These are phyloP conservation scores for Brachionus rotundiformis DNA, from an alignment of 1,140 invertebrate genomes.

Conservation along the genomic window DNA sequence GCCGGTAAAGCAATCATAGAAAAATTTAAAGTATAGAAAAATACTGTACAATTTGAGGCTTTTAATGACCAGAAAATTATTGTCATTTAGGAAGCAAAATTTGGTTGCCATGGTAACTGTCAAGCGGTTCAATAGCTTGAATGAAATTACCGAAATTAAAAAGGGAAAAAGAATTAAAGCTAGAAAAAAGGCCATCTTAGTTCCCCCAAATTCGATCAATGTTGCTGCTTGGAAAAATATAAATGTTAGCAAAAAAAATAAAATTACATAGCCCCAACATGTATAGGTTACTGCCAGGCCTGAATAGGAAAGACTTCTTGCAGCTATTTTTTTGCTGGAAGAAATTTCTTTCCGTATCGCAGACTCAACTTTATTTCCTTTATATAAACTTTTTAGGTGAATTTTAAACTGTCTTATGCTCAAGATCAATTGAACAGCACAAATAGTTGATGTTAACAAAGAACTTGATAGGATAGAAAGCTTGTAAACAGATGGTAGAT, in stretches of 20 bases:
- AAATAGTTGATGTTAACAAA: background rate
- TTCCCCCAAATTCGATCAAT: conserved; percentile 25
- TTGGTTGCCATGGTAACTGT: background rate
- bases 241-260: conserved; percentile 40
- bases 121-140: conserved; percentile 5
- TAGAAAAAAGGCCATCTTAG: background rate
- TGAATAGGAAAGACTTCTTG: conserved; percentile 18
- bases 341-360: background rate
- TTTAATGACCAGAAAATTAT: background rate
- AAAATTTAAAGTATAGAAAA: conserved; percentile 52
- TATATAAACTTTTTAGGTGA: conserved; percentile 7
- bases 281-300: conserved; percentile 33
- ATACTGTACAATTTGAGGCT: conserved; percentile 7
- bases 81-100: conserved; percentile 19
- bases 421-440: conserved; percentile 14
- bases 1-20: conserved; percentile 51
- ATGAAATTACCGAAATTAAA: conserved; percentile 8
- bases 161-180: conserved; percentile 24
- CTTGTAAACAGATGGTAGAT: conserved; percentile 30
- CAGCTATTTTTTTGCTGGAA: background rate
- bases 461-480: background rate
- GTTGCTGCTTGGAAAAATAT: conserved; percentile 26
- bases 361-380: conserved; percentile 7
- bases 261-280: conserved; percentile 40
- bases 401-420: conserved; percentile 7